A percentile compares a stretch with the other conserved stretches of the same genome.
These are phyloP conservation scores for Gryon sp. DNA, from an alignment of 1,140 invertebrate species.

Conservation along the genomic window DNA sequence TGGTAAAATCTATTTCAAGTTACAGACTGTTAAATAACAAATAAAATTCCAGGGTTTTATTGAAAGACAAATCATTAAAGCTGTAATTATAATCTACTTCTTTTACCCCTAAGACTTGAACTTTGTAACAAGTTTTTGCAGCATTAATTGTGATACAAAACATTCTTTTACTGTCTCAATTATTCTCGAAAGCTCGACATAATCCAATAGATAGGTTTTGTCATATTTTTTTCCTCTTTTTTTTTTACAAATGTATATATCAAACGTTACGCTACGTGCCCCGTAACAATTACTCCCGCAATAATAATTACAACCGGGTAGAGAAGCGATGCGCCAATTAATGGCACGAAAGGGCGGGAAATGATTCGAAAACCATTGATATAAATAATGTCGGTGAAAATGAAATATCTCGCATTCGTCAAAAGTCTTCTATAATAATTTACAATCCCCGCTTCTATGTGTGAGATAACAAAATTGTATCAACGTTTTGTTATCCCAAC, in stretches of 20 bases:
- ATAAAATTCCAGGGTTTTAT: too few relatives aligned
- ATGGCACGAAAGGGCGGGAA: conserved; percentile 57
- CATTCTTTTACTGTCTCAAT: conserved; percentile 16
- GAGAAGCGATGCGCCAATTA: conserved; percentile 59
- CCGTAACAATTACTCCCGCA: conserved; percentile 52
- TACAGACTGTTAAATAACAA: too few relatives aligned
- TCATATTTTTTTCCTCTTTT: too few relatives aligned
- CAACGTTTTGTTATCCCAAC: conserved; percentile 27
- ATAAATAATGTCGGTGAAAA: conserved; percentile 50
- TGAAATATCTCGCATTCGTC: conserved; percentile 44
- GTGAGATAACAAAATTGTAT: conserved; percentile 39
- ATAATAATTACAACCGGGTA: conserved; percentile 57
- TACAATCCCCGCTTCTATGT: conserved; percentile 11
- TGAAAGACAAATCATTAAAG: too few relatives aligned
- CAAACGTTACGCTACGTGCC: conserved; percentile 41
- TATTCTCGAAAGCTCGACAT: conserved; percentile 18
- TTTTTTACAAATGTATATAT: too few relatives aligned
- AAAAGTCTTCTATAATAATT: too few relatives aligned
- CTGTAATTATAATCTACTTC: too few relatives aligned
- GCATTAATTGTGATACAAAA: conserved; percentile 10
- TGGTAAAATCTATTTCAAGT: too few relatives aligned
- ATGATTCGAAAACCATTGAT: conserved; percentile 58
- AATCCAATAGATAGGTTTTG: conserved; percentile 22
- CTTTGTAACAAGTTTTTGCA: too few relatives aligned
- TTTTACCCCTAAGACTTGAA: too few relatives aligned